Conservation (phyloP, 1,140 invertebrate genomes). For the Orchestia grillus region DNA sequence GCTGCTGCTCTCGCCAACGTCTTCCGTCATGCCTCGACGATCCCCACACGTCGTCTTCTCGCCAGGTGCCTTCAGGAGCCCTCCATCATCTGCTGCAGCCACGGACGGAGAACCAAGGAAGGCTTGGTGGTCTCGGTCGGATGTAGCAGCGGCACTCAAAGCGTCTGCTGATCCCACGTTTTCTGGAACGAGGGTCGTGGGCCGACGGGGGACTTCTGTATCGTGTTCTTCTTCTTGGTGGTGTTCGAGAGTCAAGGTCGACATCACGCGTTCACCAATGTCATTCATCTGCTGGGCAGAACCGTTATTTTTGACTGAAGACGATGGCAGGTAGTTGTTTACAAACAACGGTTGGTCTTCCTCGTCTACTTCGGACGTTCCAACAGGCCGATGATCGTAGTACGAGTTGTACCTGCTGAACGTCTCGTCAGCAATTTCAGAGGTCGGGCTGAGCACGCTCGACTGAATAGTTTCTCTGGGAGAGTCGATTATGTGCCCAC, state of each 20-base stretch:
- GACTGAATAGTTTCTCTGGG: constrained; percentile 26
- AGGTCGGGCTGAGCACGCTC: background rate
- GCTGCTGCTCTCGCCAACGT: constrained; percentile 43
- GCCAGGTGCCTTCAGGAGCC: background rate
- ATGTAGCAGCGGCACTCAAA: no score
- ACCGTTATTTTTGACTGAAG: background rate
- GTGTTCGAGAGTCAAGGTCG: background rate
- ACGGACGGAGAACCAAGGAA: background rate
- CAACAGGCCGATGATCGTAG: background rate
- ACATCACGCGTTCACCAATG: background rate
- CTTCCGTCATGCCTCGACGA: background rate
- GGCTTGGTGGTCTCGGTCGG: background rate
- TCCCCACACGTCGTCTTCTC: background rate
- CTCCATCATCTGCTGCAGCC: background rate
- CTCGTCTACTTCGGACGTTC: background rate
- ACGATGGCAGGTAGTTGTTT: background rate
- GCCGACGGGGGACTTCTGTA: background rate
- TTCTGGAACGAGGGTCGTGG: background rate
- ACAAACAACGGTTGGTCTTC: background rate
- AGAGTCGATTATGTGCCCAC: background rate
- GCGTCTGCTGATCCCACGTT: background rate
- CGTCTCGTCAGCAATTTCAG: background rate
- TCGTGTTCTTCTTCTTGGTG: background rate
- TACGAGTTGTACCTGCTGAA: background rate
- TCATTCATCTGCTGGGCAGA: background rate